Evolutionary conservation across 1,140 invertebrate species (phyloP), one percentile per base, ranked within the genome.

Genomic region (Manduca sexta): DNA sequence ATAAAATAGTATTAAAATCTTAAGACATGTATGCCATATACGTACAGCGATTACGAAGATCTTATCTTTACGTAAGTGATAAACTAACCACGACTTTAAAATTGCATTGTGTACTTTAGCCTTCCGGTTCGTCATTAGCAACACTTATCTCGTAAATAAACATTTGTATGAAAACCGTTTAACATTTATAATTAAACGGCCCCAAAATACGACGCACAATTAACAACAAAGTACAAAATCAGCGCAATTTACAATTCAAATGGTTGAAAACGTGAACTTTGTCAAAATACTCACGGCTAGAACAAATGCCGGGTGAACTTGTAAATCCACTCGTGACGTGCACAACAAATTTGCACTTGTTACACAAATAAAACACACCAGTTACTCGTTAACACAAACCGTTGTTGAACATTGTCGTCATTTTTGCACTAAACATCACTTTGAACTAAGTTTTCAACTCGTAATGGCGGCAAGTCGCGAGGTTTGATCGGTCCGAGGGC

Each of bases 371-470:
- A 44, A 45, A 50, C 43, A 50, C 37, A 45, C 40, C 34, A 47
- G 34, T 48, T 30, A 31, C 30, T 16, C 7, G 33, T 34, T 50
- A 56, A 53, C 54, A 61, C 54, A 42, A 48, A 53, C 42, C 29
- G 42, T 50, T 14, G 21, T 18, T 45, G 53, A 49, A 18, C 17
- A 42, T 47, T 18, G 26, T 47, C 40, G 47, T 50, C 45, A 56
- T 61, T 53, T 17, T 50, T 35, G 39, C 42, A 48, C 50, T 45
- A 49, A 65, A 60, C 48, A 55, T 45, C 61, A 72, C 69, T 60
- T 44, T 45, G 45, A 45, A 33, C 40, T 44, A 63, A 45, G 34
- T 53, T 52, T 48, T 42, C 12, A 46, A 48, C 37, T 26, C 21
- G 21, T 14, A 50, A 18, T 17, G 42, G 10, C 11, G 4, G 15